Evolutionary conservation across 2,797 vertebrate species (phyloP), one percentile per base, ranked within the genome.

Genomic region (Staurois parvus): DNA sequence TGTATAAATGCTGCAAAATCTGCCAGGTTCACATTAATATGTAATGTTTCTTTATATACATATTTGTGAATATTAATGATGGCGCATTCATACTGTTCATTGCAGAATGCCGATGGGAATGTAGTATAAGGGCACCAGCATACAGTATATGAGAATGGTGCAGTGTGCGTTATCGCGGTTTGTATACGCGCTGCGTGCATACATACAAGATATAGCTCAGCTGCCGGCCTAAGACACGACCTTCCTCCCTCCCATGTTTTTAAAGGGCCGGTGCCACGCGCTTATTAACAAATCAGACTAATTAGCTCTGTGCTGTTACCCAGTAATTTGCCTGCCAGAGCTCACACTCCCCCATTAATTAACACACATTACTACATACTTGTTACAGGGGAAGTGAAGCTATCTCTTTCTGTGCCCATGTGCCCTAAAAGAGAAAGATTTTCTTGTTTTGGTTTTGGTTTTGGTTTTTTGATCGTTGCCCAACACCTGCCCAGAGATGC

Each of bases 201-300:
- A 72, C 56, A 81, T 34, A 37, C n/a, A 34, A 64, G 30, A 72
- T 67, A 45, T 64, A 42, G 64, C 75, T 84, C 75, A 87, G 75
- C 81, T 84, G 81, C 28, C 37, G 85, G 74, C 85, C 85, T 84
- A 76, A 87, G 85, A 84, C 85, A 81, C 81, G 75, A 84, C 76
- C 85, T 76, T 79, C 85, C 76, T 81, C 59, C 85, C 81, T 83
- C 69, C 85, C 76, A 42, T 83, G 81, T 83, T 87, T 87, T 87
- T 87, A 87, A 87, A 87, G 85, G 85, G 85, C 85, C 85, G 85
- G 85, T 87, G 85, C 76, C 85, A 87, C 81, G 45, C 81, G 79
- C 85, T 83, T 87, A 87, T 87, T 87, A 87, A 84, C 85, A 70
- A 87, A 87, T 87, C 85, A 87, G 85, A 83, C 85, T 87, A 87